Conservation (phyloP, 2,888 invertebrate genomes). For the Lepidonotus clava region DNA sequence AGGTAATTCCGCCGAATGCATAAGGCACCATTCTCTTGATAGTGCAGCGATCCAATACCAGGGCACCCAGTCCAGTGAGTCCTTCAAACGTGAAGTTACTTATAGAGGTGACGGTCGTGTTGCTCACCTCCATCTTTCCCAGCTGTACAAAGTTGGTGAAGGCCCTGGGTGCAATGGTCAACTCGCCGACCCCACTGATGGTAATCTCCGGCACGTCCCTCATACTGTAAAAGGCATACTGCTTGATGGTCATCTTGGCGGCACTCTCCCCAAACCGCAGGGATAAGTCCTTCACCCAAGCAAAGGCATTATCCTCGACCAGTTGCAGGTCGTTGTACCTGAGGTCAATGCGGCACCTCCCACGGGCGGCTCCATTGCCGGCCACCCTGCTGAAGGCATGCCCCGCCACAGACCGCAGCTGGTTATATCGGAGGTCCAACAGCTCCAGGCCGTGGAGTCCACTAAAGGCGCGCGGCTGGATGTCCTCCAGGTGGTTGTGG, state of each 20-base stretch:
- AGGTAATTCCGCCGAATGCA: slow-evolving; percentile 2
- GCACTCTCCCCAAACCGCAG: not conserved
- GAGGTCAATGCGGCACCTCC: not conserved
- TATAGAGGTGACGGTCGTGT: not conserved
- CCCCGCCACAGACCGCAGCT: not conserved
- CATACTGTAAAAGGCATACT: slow-evolving; percentile 31
- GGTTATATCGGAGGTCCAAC: not conserved
- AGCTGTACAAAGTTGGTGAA: slow-evolving; percentile 29
- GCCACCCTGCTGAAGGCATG: not conserved
- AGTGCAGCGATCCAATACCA: not conserved
- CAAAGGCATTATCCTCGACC: not conserved
- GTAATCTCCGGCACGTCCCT: not conserved
- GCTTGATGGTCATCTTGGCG: not conserved
- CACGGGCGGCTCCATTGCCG: not conserved
- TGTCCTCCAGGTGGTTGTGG: not conserved
- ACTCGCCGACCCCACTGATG: not conserved
- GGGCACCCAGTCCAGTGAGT: not conserved
- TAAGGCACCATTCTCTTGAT: not conserved
- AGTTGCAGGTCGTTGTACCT: not conserved
- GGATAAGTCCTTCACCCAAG: not conserved
- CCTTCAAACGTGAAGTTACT: slow-evolving; percentile 9
- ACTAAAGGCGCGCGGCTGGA: not conserved
- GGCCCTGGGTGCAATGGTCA: not conserved
- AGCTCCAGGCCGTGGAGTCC: not conserved
- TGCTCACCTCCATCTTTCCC: not conserved